These are phyloP conservation scores for Sebastes nivosus DNA, from an alignment of 2,797 vertebrate genomes.

Conservation along the genomic window DNA sequence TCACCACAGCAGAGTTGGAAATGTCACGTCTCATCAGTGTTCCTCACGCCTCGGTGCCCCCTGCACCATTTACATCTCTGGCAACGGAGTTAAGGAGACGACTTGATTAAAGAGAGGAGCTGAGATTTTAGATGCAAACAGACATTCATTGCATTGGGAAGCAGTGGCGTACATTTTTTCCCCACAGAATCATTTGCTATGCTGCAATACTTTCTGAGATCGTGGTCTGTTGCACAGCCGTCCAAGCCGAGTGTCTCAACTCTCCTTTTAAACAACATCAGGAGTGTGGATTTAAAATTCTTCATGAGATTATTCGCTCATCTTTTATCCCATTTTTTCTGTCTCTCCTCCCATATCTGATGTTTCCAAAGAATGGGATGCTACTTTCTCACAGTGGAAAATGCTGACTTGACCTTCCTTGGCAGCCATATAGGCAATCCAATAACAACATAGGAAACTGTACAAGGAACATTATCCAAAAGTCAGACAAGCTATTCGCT, in stretches of 20 bases:
- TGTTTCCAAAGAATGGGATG: slow-evolving; percentile 48
- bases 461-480: slow-evolving; percentile 64
- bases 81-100: slow-evolving; percentile 40
- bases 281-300: slow-evolving; percentile 42
- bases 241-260: slow-evolving; percentile 29
- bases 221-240: slow-evolving; percentile 46
- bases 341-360: slow-evolving; percentile 31
- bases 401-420: slow-evolving; percentile 59
- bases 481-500: slow-evolving; percentile 49
- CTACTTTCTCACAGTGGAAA: slow-evolving; percentile 72
- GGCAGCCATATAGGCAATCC: slow-evolving; percentile 52
- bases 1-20: slow-evolving; percentile 79
- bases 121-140: slow-evolving; percentile 72
- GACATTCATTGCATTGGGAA: slow-evolving; percentile 75
- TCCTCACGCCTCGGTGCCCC: slow-evolving; percentile 57
- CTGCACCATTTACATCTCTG: slow-evolving; percentile 52
- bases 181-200: slow-evolving; percentile 64
- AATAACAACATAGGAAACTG: slow-evolving; percentile 62
- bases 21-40: slow-evolving; percentile 81
- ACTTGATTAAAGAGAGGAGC: slow-evolving; percentile 70
- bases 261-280: slow-evolving; percentile 24
- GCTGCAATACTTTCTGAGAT: slow-evolving; percentile 59
- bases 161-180: slow-evolving; percentile 63
- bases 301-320: slow-evolving; percentile 34
- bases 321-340: slow-evolving; percentile 14